phyloP scores from a whole-genome alignment of 2,113 vertebrate species.

The Proteles cristata region DNA sequence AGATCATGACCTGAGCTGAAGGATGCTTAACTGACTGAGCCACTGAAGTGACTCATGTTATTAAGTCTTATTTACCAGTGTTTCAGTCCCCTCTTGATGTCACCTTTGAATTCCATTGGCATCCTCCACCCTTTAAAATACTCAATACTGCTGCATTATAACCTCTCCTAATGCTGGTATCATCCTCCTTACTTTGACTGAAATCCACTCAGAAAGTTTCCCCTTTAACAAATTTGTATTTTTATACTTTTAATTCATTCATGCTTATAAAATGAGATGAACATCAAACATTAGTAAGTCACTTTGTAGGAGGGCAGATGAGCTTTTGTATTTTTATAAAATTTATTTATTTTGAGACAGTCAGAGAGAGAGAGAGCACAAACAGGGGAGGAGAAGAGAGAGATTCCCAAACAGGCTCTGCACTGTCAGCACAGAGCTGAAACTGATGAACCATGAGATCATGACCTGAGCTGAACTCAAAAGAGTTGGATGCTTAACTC shows the following conservation, averaged over 20 bases:
- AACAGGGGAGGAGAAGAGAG: no score
- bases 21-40: no score
- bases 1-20: no score
- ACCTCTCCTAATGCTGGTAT: neutral
- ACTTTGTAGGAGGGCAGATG: neutral
- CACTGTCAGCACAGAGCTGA: no score
- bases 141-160: neutral
- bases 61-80: neutral
- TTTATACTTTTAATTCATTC: neutral
- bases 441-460: no score
- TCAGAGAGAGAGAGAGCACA: no score
- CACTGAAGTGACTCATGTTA: no score
- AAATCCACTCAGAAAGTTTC: neutral
- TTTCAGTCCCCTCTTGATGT: neutral
- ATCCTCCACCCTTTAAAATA: neutral
- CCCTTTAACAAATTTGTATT: neutral
- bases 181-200: neutral
- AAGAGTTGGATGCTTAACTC: no score
- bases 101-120: neutral
- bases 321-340: neutral
- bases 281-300: neutral
- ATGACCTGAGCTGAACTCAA: no score
- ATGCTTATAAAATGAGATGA: neutral
- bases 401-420: no score
- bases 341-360: no score